Conservation (phyloP, 1,140 invertebrate species). For the Heliconius congener region DNA sequence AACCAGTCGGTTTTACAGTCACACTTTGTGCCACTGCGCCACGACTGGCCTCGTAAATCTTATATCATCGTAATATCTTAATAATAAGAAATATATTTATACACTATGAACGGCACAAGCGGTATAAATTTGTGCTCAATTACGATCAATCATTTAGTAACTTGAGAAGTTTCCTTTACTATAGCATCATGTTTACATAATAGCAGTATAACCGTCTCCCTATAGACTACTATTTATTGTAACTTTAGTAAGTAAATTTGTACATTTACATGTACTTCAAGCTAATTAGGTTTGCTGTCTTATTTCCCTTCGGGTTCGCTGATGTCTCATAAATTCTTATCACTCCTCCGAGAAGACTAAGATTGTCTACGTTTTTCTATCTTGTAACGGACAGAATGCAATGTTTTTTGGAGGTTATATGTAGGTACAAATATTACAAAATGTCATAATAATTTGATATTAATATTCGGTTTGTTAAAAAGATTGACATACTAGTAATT, state of each 20-base stretch:
- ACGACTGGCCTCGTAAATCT: too few species aligned
- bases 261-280: neutral
- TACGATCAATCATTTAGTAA: neutral
- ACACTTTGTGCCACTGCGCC: too few species aligned
- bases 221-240: neutral
- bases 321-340: constrained; percentile 1
- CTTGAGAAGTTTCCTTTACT: neutral
- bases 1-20: too few species aligned
- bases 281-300: neutral
- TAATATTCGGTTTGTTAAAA: too few species aligned
- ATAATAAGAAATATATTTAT: neutral
- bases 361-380: neutral
- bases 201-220: neutral
- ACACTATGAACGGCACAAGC: neutral
- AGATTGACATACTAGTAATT: too few species aligned
- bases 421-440: too few species aligned
- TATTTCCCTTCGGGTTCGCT: neutral
- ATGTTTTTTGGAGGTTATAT: too few species aligned
- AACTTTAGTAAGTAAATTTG: constrained; percentile 3
- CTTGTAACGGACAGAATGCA: neutral
- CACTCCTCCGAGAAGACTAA: constrained; percentile 4
- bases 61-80: neutral
- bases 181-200: neutral
- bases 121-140: neutral
- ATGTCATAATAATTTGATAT: too few species aligned